Percentiles rank a stretch among this genome's conserved stretches.
These are phyloP conservation scores for Ericerus pela DNA, from an alignment of 1,140 invertebrate genomes.

Conservation along the genomic window DNA sequence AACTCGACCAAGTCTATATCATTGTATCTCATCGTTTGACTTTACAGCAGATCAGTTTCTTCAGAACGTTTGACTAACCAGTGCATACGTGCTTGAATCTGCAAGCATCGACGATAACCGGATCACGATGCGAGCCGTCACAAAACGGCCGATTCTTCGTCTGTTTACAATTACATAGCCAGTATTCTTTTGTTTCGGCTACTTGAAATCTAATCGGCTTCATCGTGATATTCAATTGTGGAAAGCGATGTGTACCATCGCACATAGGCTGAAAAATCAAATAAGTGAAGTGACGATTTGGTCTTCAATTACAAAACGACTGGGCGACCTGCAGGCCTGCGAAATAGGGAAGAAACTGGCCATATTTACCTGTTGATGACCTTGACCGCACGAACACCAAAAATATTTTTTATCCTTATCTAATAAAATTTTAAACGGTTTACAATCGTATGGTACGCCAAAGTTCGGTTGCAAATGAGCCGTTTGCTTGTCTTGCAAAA, in stretches of 20 bases:
- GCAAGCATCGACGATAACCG: constrained; percentile 40
- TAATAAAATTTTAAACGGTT: constrained; percentile 67
- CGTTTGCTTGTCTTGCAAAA: constrained; percentile 20
- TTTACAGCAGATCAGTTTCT: too few species aligned
- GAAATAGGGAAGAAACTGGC: neutral
- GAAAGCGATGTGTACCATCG: constrained; percentile 22
- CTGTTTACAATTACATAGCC: constrained; percentile 97
- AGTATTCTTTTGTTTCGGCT: constrained; percentile 81
- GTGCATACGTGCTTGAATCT: neutral
- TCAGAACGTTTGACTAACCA: too few species aligned
- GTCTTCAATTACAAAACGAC: neutral
- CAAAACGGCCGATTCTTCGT: constrained; percentile 89
- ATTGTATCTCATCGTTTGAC: too few species aligned
- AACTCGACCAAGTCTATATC: too few species aligned
- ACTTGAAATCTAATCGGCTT: constrained; percentile 69
- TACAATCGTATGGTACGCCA: constrained; percentile 69
- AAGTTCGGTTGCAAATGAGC: constrained; percentile 39
- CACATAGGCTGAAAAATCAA: constrained; percentile 55
- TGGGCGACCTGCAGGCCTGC: neutral
- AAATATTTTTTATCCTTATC: constrained; percentile 66
- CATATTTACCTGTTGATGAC: constrained; percentile 53
- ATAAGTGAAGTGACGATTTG: constrained; percentile 21
- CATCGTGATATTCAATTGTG: constrained; percentile 12
- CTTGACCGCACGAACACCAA: constrained; percentile 90
- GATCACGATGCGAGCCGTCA: constrained; percentile 81